Evolutionary conservation across 1,140 invertebrate species (phyloP).

Genomic region (Palaemon carinicauda): DNA sequence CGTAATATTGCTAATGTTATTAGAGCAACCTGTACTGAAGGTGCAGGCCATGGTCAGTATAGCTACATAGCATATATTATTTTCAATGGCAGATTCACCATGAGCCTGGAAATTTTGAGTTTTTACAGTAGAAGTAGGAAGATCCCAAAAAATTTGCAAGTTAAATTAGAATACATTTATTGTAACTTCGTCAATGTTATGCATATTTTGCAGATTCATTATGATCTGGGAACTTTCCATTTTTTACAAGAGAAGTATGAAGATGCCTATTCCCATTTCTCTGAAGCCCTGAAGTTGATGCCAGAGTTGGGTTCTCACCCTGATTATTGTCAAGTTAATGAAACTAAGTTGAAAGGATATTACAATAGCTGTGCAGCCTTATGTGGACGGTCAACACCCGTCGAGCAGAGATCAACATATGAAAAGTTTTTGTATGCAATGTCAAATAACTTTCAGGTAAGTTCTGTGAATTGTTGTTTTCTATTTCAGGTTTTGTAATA

Average conservation of each 20-base stretch:
- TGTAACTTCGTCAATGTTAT: too few relatives aligned
- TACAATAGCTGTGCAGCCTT: constrained; percentile 41
- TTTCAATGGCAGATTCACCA: too few relatives aligned
- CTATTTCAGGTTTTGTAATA: too few relatives aligned
- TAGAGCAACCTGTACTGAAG: too few relatives aligned
- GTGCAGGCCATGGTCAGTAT: too few relatives aligned
- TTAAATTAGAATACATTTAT: too few relatives aligned
- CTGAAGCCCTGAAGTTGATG: constrained; percentile 34
- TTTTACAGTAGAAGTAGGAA: too few relatives aligned
- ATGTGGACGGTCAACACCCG: constrained; percentile 32
- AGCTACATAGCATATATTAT: too few relatives aligned
- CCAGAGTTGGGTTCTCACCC: constrained; percentile 17
- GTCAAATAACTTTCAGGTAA: constrained; percentile 25
- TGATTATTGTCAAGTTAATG: constrained; percentile 39
- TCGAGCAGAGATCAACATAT: constrained; percentile 25
- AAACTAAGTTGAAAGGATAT: constrained; percentile 28
- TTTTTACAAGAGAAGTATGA: constrained; percentile 45
- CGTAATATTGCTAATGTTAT: too few relatives aligned
- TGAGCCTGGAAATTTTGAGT: too few relatives aligned
- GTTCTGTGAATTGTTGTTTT: not conserved
- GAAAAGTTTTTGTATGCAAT: constrained; percentile 23
- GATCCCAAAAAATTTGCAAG: too few relatives aligned
- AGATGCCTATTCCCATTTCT: constrained; percentile 45
- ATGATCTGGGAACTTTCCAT: constrained; percentile 45
- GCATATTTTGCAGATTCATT: constrained; percentile 45